Percentiles rank a stretch among this genome's conserved stretches.
Conservation (phyloP, 2,113 vertebrate genomes). For the human region DNA sequence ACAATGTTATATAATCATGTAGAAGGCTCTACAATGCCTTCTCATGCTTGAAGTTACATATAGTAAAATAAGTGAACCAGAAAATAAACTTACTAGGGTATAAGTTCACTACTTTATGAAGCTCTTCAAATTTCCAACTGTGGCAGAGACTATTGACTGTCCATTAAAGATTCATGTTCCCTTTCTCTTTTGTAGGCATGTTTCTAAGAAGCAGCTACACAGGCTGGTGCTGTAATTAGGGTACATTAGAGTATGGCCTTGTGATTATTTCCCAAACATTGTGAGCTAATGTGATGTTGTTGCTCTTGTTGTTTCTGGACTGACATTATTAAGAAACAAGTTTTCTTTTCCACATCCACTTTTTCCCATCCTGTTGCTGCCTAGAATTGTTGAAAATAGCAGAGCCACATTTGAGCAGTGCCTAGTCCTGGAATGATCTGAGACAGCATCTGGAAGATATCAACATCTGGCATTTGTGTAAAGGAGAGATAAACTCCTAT, state of each 20-base stretch:
- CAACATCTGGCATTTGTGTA: not conserved
- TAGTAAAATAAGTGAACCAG: not conserved
- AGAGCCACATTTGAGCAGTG: not conserved
- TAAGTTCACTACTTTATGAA: not conserved
- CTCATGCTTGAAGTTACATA: not conserved
- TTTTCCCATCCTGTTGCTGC: not conserved
- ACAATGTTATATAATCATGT: too few species aligned
- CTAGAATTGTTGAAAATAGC: not conserved
- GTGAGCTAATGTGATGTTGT: not conserved
- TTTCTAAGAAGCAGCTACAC: not conserved
- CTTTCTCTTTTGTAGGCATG: not conserved
- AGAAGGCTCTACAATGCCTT: not conserved
- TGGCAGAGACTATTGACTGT: not conserved
- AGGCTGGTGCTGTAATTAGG: not conserved
- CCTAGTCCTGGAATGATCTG: not conserved
- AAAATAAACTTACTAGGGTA: not conserved
- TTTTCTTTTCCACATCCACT: not conserved
- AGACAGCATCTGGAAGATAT: not conserved
- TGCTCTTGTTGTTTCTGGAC: not conserved
- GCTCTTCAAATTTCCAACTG: not conserved
- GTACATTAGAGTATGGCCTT: not conserved
- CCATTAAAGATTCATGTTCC: not conserved
- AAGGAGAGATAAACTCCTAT: not conserved
- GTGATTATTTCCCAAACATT: not conserved
- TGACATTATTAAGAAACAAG: not conserved